Evolutionary conservation across 92 coral and sea anemone species (phyloP).

Genomic region (Palythoa caribaeorum): DNA sequence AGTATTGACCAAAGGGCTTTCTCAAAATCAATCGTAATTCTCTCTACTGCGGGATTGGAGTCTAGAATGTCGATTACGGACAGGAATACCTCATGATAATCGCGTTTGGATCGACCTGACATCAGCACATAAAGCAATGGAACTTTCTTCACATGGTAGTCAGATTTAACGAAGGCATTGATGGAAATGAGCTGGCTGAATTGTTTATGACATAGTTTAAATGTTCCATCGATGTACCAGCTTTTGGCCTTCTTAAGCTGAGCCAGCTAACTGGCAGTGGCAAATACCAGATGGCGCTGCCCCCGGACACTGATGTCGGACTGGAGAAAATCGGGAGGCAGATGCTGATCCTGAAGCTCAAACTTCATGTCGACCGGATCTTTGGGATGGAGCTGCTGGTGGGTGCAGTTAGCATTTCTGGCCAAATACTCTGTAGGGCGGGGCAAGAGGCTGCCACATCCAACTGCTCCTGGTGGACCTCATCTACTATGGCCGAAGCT

Average conservation of each 20-base stretch:
- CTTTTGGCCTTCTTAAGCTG: conserved; percentile 44
- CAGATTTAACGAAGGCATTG: conserved; percentile 31
- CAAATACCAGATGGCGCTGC: conserved; percentile 38
- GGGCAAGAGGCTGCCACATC: conserved; percentile 32
- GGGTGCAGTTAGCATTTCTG: conserved; percentile 17
- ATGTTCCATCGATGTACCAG: conserved; percentile 45
- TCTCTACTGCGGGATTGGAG: background rate
- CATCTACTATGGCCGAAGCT: conserved; percentile 9
- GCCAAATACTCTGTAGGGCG: conserved; percentile 13
- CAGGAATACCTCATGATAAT: conserved; percentile 10
- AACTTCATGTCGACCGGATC: conserved; percentile 46
- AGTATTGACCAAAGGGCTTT: background rate
- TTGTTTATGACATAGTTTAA: conserved; percentile 39
- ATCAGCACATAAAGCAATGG: conserved; percentile 1
- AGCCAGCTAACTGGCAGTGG: conserved; percentile 31
- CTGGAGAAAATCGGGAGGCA: conserved; percentile 43
- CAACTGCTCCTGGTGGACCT: conserved; percentile 20
- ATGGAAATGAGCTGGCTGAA: conserved; percentile 42
- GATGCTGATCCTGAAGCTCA: conserved; percentile 24
- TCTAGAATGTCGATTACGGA: background rate
- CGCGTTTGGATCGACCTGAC: conserved; percentile 7
- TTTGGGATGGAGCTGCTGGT: conserved; percentile 21
- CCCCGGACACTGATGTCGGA: conserved; percentile 27
- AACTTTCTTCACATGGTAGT: conserved; percentile 8
- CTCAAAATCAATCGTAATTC: background rate